Evolutionary conservation across 2,797 vertebrate genomes (phyloP).

Genomic region (Urocyon cinereoargenteus): DNA sequence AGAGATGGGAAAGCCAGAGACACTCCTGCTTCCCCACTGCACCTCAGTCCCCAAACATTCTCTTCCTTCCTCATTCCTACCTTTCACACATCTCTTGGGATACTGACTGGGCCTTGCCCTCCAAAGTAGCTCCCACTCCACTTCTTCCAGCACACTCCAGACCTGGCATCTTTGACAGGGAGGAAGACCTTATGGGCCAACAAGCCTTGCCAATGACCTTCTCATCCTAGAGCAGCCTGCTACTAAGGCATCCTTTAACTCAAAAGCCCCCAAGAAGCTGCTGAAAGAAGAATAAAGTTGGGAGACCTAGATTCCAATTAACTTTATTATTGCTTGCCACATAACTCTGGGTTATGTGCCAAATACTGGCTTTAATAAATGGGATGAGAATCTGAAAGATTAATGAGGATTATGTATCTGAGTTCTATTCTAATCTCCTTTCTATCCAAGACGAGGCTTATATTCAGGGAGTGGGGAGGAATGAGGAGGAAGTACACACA

Average conservation of each 20-base stretch:
- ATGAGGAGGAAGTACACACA: not conserved
- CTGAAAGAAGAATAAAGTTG: slow-evolving; percentile 8
- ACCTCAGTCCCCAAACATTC: not conserved
- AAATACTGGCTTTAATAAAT: slow-evolving; percentile 69
- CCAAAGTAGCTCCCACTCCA: not conserved
- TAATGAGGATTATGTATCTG: slow-evolving; percentile 67
- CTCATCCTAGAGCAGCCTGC: not conserved
- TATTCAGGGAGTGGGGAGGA: too few relatives aligned
- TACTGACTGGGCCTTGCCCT: not conserved
- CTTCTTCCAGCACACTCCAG: not conserved
- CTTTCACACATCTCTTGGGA: not conserved
- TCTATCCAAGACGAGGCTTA: not conserved
- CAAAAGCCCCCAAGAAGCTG: slow-evolving; percentile 25
- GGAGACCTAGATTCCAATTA: slow-evolving; percentile 67
- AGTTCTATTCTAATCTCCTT: slow-evolving; percentile 48
- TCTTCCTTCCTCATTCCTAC: not conserved
- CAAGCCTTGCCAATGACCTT: not conserved
- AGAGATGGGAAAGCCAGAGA: not conserved
- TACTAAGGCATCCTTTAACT: not conserved
- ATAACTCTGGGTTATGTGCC: slow-evolving; percentile 36
- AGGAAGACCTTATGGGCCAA: not conserved
- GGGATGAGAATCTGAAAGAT: slow-evolving; percentile 71
- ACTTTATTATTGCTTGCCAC: slow-evolving; percentile 43
- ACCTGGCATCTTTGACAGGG: not conserved
- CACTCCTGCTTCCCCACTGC: not conserved